Evolutionary conservation across 2,113 vertebrate species (phyloP), one percentile per base, ranked within the genome.

Genomic region (Charina bottae): DNA sequence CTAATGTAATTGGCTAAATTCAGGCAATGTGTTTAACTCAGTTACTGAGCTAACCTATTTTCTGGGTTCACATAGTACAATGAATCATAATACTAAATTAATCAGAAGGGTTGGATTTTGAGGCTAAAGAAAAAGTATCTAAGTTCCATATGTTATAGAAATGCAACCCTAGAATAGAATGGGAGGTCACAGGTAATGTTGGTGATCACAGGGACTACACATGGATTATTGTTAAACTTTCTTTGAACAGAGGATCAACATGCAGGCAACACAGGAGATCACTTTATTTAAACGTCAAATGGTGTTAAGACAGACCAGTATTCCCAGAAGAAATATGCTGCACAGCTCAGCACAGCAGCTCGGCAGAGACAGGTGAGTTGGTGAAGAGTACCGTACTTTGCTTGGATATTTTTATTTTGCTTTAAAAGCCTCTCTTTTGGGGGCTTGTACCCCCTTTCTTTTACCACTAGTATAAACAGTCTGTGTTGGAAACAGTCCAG

Each of bases 271-370:
- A 97, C 97, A 97, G 97, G 96, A 98, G 96, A 96, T 96, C 96
- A 97, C 96, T 98, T 98, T 98, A 98, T 98, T 98, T 95, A 97
- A 91, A 97, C 96, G 68, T 92, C 94, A 97, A 97, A 97, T 93
- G 96, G 97, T 95, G 97, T 96, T 89, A 89, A 85, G 91, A 92
- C 91, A 92, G 97, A 97, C 97, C 97, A 97, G 97, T 93, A 97
- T 96, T 94, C 92, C 92, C 93, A 96, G 96, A 96, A 95, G 94
- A 97, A 95, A 97, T 97, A 96, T 96, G 97, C 97, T 97, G 58
- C 95, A 19, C 94, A 94, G 92, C 7, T 78, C 33, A 78, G 85
- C 94, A 92, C 94, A 96, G 95, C 95, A 94, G 95, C 90, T 95
- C 92, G 93, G 96, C 96, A 95, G 94, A 91, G 95, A 96, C 95